A percentile compares a stretch with the other conserved stretches of the same genome.
Conservation (phyloP, 2,797 vertebrate species). For the Sardinella longiceps region DNA sequence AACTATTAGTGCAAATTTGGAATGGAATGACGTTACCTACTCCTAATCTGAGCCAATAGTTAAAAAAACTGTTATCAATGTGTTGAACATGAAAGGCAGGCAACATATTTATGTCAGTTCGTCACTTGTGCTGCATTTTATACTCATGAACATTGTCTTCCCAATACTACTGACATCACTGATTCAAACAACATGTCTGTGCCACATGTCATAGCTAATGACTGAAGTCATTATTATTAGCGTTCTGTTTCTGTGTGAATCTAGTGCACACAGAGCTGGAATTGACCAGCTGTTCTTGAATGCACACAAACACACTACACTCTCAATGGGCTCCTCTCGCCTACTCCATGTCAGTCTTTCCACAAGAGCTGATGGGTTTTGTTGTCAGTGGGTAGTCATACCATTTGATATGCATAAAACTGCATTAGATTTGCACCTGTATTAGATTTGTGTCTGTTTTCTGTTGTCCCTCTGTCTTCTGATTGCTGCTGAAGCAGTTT, state of each 20-base stretch:
- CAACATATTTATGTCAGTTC: background rate
- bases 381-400: background rate
- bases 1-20: background rate
- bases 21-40: background rate
- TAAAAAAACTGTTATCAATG: background rate
- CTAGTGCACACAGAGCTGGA: background rate
- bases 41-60: background rate
- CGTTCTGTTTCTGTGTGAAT: background rate
- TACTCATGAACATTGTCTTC: background rate
- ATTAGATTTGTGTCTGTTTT: background rate
- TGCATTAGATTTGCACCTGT: no score
- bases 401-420: background rate
- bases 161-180: background rate
- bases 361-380: background rate
- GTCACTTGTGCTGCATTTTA: background rate
- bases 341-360: background rate
- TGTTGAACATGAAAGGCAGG: background rate
- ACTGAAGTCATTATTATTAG: background rate
- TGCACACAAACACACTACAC: background rate
- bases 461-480: background rate
- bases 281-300: background rate
- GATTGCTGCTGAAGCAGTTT: background rate
- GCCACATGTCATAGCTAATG: background rate
- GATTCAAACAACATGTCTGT: background rate
- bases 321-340: background rate